Evolutionary conservation across 1,140 invertebrate genomes (phyloP), one percentile per base, ranked within the genome.

Genomic region (Brachionus asplanchnoidis): DNA sequence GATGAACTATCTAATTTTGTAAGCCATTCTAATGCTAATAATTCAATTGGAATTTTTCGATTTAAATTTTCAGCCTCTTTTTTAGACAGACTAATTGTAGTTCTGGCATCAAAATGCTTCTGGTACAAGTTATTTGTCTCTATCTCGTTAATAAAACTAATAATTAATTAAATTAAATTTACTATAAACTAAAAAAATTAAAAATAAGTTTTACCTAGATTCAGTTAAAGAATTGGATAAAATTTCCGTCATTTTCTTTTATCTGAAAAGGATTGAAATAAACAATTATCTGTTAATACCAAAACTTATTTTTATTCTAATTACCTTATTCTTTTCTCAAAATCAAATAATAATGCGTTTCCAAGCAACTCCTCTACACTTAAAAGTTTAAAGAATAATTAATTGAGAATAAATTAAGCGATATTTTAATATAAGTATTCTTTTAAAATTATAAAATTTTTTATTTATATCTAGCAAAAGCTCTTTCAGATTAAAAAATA

Each of bases 1-100:
- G 89, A 85, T 12, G 88, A 88, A 28, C 23, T 36, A 32, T 88
- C 85, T 75, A 86, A 86, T 14, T 88, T 86, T 85, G 86, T 88
- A 68, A 90, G 84, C 88, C 88, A 89, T 50, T 89, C 88, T 86
- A 87, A 87, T 8, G 87, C 88, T 4, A 90, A 85, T 44, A 90
- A n/a, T 85, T 89, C 88, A 60, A 88, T 87, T 12, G 89, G 89
- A 84, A 90, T 89, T 87, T 89, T 42, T 9, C 79, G 50, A 65
- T 44, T 82, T 20, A 82, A 26, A 9, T 9, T 14, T 77, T 77
- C 44, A 11, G 73, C 73, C 26, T 77, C 17, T 50, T 77, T 23
- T 23, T 50, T 46, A 11, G 40, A 20, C 7, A 42, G 12, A 12
- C 17, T 44, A 3, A 73, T 73, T 4, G 3, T 73, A 42, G 32